A percentile compares a stretch with the other conserved stretches of the same genome.
Evolutionary conservation across 2,888 invertebrate species (phyloP).

Genomic region (Archaeoteleia sp.): DNA sequence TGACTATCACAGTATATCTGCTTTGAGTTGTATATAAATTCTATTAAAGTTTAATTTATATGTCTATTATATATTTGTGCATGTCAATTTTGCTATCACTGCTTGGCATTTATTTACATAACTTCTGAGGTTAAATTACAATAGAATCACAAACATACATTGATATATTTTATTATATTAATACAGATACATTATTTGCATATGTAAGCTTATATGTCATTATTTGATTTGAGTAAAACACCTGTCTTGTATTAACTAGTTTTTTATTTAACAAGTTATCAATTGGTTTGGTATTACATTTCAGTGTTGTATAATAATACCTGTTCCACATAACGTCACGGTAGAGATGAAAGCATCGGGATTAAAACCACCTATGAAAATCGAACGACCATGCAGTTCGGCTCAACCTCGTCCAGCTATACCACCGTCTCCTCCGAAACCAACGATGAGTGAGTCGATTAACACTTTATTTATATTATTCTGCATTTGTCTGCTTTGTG

Average conservation of each 20-base stretch:
- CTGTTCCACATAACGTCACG: conserved; percentile 59
- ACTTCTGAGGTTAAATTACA: too few relatives aligned
- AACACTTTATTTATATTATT: too few relatives aligned
- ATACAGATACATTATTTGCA: too few relatives aligned
- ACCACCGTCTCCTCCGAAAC: conserved; percentile 77
- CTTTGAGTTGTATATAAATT: too few relatives aligned
- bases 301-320: conserved; percentile 49
- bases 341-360: conserved; percentile 80
- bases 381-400: conserved; percentile 81
- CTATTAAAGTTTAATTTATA: too few relatives aligned
- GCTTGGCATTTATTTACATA: too few relatives aligned
- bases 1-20: too few relatives aligned
- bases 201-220: not conserved
- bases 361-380: conserved; percentile 81
- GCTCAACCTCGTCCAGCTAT: conserved; percentile 82
- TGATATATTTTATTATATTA: too few relatives aligned
- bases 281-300: conserved; percentile 49
- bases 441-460: conserved; percentile 53
- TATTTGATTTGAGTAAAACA: conserved; percentile 22
- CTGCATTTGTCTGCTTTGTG: not conserved
- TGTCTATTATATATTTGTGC: too few relatives aligned
- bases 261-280: conserved; percentile 29
- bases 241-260: conserved; percentile 15
- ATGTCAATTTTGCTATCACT: too few relatives aligned
- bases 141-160: too few relatives aligned